These are phyloP conservation scores for Neria commutata DNA, from an alignment of 2,888 invertebrate species.

Conservation along the genomic window DNA sequence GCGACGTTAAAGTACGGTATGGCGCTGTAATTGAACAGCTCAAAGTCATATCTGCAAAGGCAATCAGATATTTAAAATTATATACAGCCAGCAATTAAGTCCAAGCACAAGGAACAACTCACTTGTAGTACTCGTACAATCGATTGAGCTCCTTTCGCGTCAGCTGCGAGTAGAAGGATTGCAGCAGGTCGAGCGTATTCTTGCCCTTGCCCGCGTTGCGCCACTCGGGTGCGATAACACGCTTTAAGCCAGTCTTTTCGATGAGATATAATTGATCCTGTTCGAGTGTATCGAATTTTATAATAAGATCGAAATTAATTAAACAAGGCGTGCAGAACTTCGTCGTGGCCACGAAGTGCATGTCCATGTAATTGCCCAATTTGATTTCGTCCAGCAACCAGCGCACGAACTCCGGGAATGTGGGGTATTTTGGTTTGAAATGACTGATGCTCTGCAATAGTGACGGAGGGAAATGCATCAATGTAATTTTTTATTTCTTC, in stretches of 20 bases:
- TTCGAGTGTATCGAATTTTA: slow-evolving; percentile 83
- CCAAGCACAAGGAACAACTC: slow-evolving; percentile 35
- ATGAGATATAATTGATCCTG: slow-evolving; percentile 84
- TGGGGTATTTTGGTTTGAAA: slow-evolving; percentile 69
- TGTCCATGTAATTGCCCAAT: slow-evolving; percentile 69
- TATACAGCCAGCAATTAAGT: not conserved
- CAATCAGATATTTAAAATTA: not conserved
- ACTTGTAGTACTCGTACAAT: slow-evolving; percentile 82
- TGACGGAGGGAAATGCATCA: too few relatives aligned
- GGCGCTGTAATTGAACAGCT: slow-evolving; percentile 77
- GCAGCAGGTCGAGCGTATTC: slow-evolving; percentile 74
- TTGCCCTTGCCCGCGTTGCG: slow-evolving; percentile 79
- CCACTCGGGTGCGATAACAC: slow-evolving; percentile 82
- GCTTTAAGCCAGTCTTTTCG: slow-evolving; percentile 75
- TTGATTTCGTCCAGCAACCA: slow-evolving; percentile 76
- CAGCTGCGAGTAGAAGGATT: slow-evolving; percentile 78
- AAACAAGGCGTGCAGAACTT: slow-evolving; percentile 86
- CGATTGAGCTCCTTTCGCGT: slow-evolving; percentile 75
- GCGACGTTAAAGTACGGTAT: slow-evolving; percentile 67
- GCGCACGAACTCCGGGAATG: slow-evolving; percentile 81
- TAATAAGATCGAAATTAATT: slow-evolving; percentile 79
- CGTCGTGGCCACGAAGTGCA: slow-evolving; percentile 87
- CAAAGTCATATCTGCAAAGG: slow-evolving; percentile 77
- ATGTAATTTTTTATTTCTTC: too few relatives aligned
- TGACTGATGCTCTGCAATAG: slow-evolving; percentile 46